Conservation (phyloP, 2,888 invertebrate genomes). For the Podabrus alpinus region DNA sequence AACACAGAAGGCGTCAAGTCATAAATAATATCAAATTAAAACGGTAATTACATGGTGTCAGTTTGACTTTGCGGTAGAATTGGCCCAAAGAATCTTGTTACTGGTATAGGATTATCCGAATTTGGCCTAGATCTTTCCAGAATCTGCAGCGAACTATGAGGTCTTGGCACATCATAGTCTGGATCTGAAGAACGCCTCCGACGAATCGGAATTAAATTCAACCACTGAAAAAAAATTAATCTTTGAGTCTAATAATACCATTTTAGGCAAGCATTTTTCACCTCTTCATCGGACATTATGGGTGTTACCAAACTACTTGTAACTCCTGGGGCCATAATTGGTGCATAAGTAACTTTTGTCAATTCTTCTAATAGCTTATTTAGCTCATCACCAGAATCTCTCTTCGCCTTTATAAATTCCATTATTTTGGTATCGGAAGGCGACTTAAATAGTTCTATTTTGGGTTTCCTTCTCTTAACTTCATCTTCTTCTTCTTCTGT, state of each 20-base stretch:
- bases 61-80: constrained; percentile 27
- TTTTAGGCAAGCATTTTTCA: constrained; percentile 25
- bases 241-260: neutral
- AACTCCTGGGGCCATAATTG: constrained; percentile 50
- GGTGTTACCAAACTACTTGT: constrained; percentile 50
- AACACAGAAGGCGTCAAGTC: constrained; percentile 10
- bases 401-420: constrained; percentile 15
- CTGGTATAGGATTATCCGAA: constrained; percentile 42
- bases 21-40: neutral
- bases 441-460: neutral
- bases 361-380: constrained; percentile 50
- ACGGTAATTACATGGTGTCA: neutral
- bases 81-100: constrained; percentile 53
- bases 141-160: constrained; percentile 50
- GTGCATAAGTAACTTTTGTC: constrained; percentile 53
- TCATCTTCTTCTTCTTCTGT: constrained; percentile 31
- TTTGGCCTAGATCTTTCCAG: constrained; percentile 31
- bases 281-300: constrained; percentile 47
- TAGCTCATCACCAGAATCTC: constrained; percentile 49
- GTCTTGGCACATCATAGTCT: constrained; percentile 57
- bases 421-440: neutral
- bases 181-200: constrained; percentile 52
- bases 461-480: constrained; percentile 31
- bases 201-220: constrained; percentile 45
- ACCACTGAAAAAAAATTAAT: constrained; percentile 42